Percentiles rank a stretch among this genome's conserved stretches.
These are phyloP conservation scores for Vanessa atalanta DNA, from an alignment of 1,140 invertebrate species.

Conservation along the genomic window DNA sequence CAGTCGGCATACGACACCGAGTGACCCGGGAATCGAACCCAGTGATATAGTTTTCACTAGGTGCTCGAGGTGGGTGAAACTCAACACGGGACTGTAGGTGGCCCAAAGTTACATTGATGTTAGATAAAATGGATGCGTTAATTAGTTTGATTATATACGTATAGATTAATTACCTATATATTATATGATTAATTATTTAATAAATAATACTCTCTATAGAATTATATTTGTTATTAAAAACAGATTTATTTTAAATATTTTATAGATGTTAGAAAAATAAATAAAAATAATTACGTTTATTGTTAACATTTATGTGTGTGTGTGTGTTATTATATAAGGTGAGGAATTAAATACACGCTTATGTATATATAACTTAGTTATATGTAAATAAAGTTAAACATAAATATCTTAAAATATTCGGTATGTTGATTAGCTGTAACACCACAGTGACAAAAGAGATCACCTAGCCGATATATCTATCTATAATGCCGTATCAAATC, in stretches of 20 bases:
- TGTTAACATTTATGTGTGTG: not conserved
- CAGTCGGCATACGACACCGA: constrained; percentile 65
- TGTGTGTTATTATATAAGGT: too few species aligned
- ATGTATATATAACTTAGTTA: too few species aligned
- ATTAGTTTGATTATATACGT: not conserved
- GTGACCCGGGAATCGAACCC: constrained; percentile 60
- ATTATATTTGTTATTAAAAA: not conserved
- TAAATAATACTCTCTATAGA: too few species aligned
- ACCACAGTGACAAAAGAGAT: too few species aligned
- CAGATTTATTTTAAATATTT: not conserved
- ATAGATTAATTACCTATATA: not conserved
- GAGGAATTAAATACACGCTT: too few species aligned
- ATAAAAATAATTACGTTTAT: not conserved
- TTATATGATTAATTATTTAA: not conserved
- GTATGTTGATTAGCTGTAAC: too few species aligned
- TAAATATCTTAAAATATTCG: too few species aligned
- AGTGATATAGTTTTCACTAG: constrained; percentile 63
- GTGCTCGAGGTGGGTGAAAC: constrained; percentile 57
- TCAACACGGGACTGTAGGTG: constrained; percentile 67
- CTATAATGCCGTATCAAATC: constrained; percentile 32
- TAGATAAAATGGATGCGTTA: constrained; percentile 44
- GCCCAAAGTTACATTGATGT: constrained; percentile 42
- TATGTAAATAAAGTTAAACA: too few species aligned
- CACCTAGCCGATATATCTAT: too few species aligned
- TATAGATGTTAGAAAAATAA: not conserved